Evolutionary conservation across 2,888 invertebrate species (phyloP), one percentile per base, ranked within the genome.

Genomic region (Drosophila pseudotalamancana): DNA sequence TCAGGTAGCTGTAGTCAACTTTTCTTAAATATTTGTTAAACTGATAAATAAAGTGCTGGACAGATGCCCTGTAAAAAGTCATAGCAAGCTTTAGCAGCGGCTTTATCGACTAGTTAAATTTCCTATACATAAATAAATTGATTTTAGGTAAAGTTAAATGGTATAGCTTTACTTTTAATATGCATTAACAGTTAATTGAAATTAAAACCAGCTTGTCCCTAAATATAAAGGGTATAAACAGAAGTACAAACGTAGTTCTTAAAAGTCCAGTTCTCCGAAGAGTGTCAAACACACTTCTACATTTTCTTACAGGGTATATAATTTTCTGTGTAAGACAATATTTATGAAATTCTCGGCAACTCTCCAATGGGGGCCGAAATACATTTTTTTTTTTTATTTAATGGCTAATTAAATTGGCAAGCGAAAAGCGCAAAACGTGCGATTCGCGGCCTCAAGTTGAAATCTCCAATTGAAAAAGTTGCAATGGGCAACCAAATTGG

Each of bases 351-450:
- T 74, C 62, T 64, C 63, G 49, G 43, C 59, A 45, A 62, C 57
- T 67, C 63, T 59, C 57, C 43, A 45, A 29, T n/a, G 55, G 40
- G 60, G 39, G 19, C 56, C 42, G n/a, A n/a, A 39, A 37, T 23
- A 39, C 45, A 40, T 37, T 64, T 49, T 64, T 9, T 16, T 16
- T 3, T 34, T 16, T 34, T 19, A n/a, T 72, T 82, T 85, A 70
- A 79, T 82, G 83, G 80, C 63, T 87, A 81, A 81, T 87, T 81
- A 84, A 81, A 87, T 81, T 87, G 85, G 65, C 63, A 57, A 64
- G 53, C 37, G 40, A 43, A 59, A 42, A 62, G 49, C 32, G 37
- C 42, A 57, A 50, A 64, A 35, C 35, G 61, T 46, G 57, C 59
- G 39, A 49, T 29, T 37, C 46, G 21, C 39, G 56, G n/a, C 55